Conservation (phyloP, 2,797 vertebrate genomes). For the Anas acuta region DNA sequence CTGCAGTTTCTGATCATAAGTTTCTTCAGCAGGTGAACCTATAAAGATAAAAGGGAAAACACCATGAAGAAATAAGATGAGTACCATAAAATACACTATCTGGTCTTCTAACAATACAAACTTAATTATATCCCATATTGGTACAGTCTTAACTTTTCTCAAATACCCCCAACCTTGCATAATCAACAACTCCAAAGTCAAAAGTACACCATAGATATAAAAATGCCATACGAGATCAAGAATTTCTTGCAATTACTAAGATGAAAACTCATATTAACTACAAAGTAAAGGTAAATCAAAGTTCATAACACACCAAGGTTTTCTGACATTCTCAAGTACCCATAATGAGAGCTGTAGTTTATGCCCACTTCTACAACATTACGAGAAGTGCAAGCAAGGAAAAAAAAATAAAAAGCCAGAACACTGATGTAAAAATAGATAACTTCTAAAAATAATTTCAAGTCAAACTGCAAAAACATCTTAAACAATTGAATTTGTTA, state of each 20-base stretch:
- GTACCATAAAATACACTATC: background rate
- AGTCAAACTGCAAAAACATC: background rate
- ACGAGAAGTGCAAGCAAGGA: background rate
- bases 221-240: background rate
- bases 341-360: background rate
- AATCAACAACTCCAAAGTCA: background rate
- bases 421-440: background rate
- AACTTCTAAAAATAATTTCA: background rate
- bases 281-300: background rate
- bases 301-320: background rate
- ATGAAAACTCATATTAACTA: background rate
- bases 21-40: slow-evolving; percentile 48
- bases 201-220: background rate
- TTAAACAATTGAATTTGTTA: slow-evolving; percentile 6
- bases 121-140: background rate
- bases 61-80: background rate
- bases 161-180: background rate
- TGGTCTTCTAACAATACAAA: background rate
- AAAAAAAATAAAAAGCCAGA: background rate
- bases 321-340: background rate
- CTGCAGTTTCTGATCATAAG: slow-evolving; percentile 71
- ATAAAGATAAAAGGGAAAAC: background rate
- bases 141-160: background rate
- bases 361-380: background rate
- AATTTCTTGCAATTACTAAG: background rate